A percentile compares a stretch with the other conserved stretches of the same genome.
Evolutionary conservation across 2,888 invertebrate species (phyloP).

Genomic region (Leptopterna dolabrata): DNA sequence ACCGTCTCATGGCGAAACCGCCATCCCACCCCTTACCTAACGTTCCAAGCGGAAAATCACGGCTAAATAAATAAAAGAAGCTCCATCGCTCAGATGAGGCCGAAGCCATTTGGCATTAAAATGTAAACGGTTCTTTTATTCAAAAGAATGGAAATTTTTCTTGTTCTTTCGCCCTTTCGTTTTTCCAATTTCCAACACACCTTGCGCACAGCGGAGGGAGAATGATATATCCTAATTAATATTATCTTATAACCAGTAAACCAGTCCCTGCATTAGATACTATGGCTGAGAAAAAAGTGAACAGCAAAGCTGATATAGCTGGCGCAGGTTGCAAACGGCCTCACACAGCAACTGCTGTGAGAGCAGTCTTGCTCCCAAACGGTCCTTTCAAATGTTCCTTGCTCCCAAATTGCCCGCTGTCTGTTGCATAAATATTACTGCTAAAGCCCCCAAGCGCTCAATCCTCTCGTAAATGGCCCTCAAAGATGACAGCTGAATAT

Average conservation of each 20-base stretch:
- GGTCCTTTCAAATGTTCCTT: too few relatives aligned
- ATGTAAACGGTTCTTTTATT: slow-evolving; percentile 7
- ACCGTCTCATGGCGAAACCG: background rate
- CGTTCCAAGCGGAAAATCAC: slow-evolving; percentile 3
- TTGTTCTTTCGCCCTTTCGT: background rate
- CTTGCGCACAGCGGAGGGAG: background rate
- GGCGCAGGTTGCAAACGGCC: too few relatives aligned
- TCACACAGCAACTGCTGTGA: too few relatives aligned
- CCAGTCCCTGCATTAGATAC: too few relatives aligned
- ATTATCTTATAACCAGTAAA: background rate
- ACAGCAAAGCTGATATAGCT: too few relatives aligned
- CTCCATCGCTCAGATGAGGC: background rate
- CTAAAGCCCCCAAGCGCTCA: too few relatives aligned
- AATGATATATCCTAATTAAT: background rate
- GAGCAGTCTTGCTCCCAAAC: too few relatives aligned
- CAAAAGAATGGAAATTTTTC: background rate
- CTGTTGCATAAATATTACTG: too few relatives aligned
- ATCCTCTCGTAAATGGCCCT: too few relatives aligned
- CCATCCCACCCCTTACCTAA: background rate
- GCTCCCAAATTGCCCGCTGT: too few relatives aligned
- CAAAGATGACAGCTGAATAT: too few relatives aligned
- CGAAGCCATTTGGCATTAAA: background rate
- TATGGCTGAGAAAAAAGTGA: too few relatives aligned
- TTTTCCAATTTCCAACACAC: background rate
- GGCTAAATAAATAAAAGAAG: slow-evolving; percentile 1